A percentile compares a stretch with the other conserved stretches of the same genome.
Evolutionary conservation across 2,113 vertebrate species (phyloP).

Genomic region (Gracilinanus agilis): DNA sequence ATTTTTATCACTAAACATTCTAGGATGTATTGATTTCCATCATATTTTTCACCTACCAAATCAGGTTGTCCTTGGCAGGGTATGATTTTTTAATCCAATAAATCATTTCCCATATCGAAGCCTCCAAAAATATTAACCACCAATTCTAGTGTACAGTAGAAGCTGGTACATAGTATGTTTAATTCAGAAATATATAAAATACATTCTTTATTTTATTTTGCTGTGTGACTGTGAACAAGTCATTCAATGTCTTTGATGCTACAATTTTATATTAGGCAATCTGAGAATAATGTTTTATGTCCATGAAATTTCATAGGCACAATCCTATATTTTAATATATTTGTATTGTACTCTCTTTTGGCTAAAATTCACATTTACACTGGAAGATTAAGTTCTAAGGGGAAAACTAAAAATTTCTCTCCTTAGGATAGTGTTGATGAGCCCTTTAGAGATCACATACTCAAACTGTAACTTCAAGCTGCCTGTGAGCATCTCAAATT

Average conservation of each 20-base stretch:
- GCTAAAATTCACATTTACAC: slow-evolving; percentile 11
- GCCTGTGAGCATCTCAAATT: no score
- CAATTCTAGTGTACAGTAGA: background rate
- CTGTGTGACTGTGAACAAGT: background rate
- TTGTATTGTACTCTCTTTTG: background rate
- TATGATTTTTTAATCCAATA: background rate
- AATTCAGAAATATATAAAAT: background rate
- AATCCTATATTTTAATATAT: slow-evolving; percentile 38
- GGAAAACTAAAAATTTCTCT: no score
- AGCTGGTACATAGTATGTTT: slow-evolving; percentile 11
- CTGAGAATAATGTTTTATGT: background rate
- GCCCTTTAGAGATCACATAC: no score
- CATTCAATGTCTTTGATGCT: slow-evolving; percentile 17
- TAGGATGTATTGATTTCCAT: slow-evolving; percentile 23
- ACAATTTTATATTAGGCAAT: background rate
- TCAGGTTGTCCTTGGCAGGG: slow-evolving; percentile 1
- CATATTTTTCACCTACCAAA: slow-evolving; percentile 10
- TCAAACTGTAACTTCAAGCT: no score
- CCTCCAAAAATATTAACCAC: background rate
- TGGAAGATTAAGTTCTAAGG: background rate
- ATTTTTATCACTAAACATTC: slow-evolving; percentile 30
- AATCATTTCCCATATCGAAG: background rate
- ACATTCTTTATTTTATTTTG: slow-evolving; percentile 14
- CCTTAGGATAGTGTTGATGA: no score
- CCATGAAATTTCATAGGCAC: slow-evolving; percentile 29